Percentiles rank a stretch among this genome's conserved stretches.
Conservation (phyloP, 2,113 vertebrate species). For the Desmodus rotundus region DNA sequence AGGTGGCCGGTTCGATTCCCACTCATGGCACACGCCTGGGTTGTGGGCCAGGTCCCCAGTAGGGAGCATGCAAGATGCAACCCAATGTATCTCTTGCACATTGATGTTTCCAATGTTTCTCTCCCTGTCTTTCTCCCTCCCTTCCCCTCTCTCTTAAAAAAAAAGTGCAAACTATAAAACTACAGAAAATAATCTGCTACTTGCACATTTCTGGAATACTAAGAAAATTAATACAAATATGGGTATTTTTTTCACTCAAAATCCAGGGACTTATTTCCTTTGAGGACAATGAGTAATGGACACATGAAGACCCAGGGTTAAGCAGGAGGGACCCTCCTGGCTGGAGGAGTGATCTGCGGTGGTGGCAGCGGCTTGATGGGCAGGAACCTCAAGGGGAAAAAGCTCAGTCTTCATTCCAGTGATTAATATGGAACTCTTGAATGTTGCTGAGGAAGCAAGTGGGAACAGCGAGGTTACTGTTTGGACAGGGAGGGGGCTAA, state of each 20-base stretch:
- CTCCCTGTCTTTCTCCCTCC: too few relatives aligned
- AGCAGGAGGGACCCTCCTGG: background rate
- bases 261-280: background rate
- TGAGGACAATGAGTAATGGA: background rate
- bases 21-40: too few relatives aligned
- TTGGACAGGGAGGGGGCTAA: background rate
- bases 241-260: background rate
- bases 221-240: background rate
- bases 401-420: background rate
- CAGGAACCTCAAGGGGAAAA: background rate
- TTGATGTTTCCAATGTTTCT: too few relatives aligned
- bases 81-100: too few relatives aligned
- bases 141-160: too few relatives aligned
- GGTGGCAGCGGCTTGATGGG: background rate
- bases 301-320: background rate
- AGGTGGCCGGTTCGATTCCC: too few relatives aligned
- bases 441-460: background rate
- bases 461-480: background rate
- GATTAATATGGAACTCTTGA: background rate
- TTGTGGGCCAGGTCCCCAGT: too few relatives aligned
- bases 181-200: background rate
- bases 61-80: too few relatives aligned
- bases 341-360: background rate
- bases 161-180: background rate
- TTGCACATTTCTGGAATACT: background rate